A percentile compares a stretch with the other conserved stretches of the same genome.
Conservation (phyloP, 2,888 invertebrate genomes). For the Hirtodrosophila histrioides region DNA sequence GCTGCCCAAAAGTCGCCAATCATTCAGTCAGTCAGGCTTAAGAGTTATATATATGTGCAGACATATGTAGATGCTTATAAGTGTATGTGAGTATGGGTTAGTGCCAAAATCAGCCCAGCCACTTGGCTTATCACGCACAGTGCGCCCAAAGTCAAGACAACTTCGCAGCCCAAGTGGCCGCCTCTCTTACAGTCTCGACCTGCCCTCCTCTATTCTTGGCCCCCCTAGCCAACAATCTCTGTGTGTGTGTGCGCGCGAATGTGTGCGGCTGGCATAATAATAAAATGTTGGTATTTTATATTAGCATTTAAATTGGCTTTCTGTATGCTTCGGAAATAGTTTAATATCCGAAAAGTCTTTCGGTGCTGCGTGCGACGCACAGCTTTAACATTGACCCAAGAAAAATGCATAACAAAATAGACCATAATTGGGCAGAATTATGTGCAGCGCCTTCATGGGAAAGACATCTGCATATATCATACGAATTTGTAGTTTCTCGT, state of each 20-base stretch:
- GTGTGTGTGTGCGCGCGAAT: conserved; percentile 36
- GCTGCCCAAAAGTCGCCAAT: too few relatives aligned
- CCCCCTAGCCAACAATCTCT: conserved; percentile 2
- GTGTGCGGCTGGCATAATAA: conserved; percentile 79
- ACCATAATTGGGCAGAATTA: conserved; percentile 44
- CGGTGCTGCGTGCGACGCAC: conserved; percentile 17
- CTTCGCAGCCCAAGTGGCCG: conserved; percentile 59
- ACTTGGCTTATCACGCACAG: conserved; percentile 77
- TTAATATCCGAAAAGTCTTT: conserved; percentile 76
- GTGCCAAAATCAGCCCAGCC: conserved; percentile 63
- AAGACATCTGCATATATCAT: conserved; percentile 46
- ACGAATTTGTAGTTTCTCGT: conserved; percentile 11
- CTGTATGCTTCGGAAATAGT: conserved; percentile 81
- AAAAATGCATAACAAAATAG: conserved; percentile 57
- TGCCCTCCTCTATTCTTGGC: conserved; percentile 13
- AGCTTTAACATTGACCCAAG: conserved; percentile 50
- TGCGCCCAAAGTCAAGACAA: conserved; percentile 55
- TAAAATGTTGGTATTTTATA: conserved; percentile 81
- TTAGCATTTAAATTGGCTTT: conserved; percentile 81
- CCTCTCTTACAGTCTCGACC: conserved; percentile 11
- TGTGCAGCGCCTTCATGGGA: conserved; percentile 25
- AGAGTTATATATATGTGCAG: too few relatives aligned
- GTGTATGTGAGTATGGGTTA: conserved; percentile 15
- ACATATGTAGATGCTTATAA: background rate
- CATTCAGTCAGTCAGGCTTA: too few relatives aligned